A percentile compares a stretch with the other conserved stretches of the same genome.
Evolutionary conservation across 2,113 vertebrate species (phyloP).

Genomic region (Cynopterus brachyotis): DNA sequence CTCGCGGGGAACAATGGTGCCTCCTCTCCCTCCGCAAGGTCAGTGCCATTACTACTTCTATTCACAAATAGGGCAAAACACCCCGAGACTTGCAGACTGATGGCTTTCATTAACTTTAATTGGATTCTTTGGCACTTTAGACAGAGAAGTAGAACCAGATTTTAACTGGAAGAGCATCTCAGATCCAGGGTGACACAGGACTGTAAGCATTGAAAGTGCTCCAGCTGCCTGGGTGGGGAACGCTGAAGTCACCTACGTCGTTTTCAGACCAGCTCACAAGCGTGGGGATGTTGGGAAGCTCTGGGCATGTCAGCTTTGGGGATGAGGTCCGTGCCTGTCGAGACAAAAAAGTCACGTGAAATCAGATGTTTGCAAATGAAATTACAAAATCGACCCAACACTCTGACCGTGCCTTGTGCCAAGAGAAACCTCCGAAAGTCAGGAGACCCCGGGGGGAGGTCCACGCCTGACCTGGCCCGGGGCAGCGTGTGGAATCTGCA

Average conservation of each 20-base stretch:
- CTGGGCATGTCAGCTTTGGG: slow-evolving; percentile 57
- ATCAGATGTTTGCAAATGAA: slow-evolving; percentile 25
- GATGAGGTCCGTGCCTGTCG: slow-evolving; percentile 39
- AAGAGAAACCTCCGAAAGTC: background rate
- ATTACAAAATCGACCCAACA: background rate
- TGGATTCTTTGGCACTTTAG: slow-evolving; percentile 81
- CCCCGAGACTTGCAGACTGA: slow-evolving; percentile 76
- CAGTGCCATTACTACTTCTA: slow-evolving; percentile 68
- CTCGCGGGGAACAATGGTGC: slow-evolving; percentile 69
- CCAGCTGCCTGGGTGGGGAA: slow-evolving; percentile 71
- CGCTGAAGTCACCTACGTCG: slow-evolving; percentile 47
- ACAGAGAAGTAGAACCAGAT: slow-evolving; percentile 72
- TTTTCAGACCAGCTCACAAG: slow-evolving; percentile 40
- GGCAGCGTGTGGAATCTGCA: background rate
- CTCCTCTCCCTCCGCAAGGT: slow-evolving; percentile 68
- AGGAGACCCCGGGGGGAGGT: background rate
- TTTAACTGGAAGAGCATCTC: slow-evolving; percentile 78
- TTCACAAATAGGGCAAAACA: slow-evolving; percentile 75
- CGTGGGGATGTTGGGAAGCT: slow-evolving; percentile 23
- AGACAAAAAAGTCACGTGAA: slow-evolving; percentile 1
- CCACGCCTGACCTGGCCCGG: background rate
- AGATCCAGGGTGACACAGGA: slow-evolving; percentile 72
- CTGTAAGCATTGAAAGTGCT: slow-evolving; percentile 78
- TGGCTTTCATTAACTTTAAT: slow-evolving; percentile 86
- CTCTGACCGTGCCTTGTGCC: background rate